These are phyloP conservation scores for Crotalus adamanteus DNA, from an alignment of 2,797 vertebrate genomes.

Conservation along the genomic window DNA sequence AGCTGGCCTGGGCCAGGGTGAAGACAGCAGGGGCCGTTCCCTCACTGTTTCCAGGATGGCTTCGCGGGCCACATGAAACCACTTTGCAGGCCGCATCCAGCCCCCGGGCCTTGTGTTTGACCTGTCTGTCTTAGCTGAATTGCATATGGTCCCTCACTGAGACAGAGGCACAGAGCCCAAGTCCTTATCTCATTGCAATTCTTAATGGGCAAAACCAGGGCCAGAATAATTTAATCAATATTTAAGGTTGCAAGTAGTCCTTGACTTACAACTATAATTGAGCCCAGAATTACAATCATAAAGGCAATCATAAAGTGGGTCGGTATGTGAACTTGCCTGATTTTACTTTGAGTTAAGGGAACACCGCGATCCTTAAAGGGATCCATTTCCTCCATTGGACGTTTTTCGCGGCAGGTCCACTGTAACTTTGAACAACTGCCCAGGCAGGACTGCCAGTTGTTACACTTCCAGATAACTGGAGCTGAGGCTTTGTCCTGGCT, in stretches of 20 bases:
- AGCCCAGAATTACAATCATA: neutral
- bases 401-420: neutral
- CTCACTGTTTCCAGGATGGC: no score
- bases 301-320: neutral
- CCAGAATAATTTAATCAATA: neutral
- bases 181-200: neutral
- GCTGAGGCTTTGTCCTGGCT: neutral
- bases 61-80: no score
- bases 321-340: neutral
- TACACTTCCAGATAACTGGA: neutral
- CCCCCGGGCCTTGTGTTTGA: no score
- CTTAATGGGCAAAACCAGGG: neutral
- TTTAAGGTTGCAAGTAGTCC: neutral
- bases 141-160: neutral
- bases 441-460: neutral
- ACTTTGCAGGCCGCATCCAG: no score
- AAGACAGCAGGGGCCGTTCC: no score
- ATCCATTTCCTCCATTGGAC: neutral
- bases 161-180: neutral
- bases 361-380: neutral
- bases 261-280: neutral
- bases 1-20: accelerated
- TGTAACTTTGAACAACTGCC: neutral
- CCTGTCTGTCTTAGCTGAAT: neutral
- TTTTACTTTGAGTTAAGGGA: neutral